Evolutionary conservation across 1,140 invertebrate genomes (phyloP), one percentile per base, ranked within the genome.

Genomic region (Phthorimaea operculella): DNA sequence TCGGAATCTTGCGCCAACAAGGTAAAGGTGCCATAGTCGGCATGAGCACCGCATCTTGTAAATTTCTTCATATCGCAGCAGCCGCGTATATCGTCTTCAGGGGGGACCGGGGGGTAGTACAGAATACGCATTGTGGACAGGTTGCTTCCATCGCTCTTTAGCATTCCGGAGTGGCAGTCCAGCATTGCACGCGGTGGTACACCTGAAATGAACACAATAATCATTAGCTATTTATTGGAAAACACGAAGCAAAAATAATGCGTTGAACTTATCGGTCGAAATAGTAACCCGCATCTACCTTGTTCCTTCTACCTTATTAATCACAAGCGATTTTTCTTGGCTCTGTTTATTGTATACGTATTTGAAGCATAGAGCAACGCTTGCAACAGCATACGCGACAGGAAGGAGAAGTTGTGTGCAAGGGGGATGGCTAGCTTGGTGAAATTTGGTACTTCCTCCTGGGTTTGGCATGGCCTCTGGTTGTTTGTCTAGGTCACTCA

Each of bases 11-110:
- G 92, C 45, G 91, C 89, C 28, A 93, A 79, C 49, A 94, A 79
- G 21, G 92, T 93, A 72, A 94, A 90, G 28, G 91, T 92, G 57
- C 92, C 92, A 59, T 90, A 90, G 74, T 93, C 92, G 12, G 90
- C 88, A 64, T 92, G 91, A 1, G 90, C 88, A 0, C 90, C 90
- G 64, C 90, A 93, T 45, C 91, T 87, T 17, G 89, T 89, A 59
- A 90, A 83, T n/a, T 8, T 42, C 8, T 42, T 28, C 21, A 28
- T 28, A 28, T 28, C 21, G 21, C 21, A 28, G 21, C 21, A 28
- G 21, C 21, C 21, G 21, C 21, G n/a, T n/a, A n/a, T n/a, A 57
- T 88, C 87, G 66, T 89, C 88, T 16, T 81, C 80, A 4, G 88
- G 87, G 16, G 88, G 87, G 9, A 89, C 78, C 0, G 91, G 89